A percentile compares a stretch with the other conserved stretches of the same genome.
Evolutionary conservation across 92 coral and sea anemone genomes (phyloP).

Genomic region (Ricordea florida): DNA sequence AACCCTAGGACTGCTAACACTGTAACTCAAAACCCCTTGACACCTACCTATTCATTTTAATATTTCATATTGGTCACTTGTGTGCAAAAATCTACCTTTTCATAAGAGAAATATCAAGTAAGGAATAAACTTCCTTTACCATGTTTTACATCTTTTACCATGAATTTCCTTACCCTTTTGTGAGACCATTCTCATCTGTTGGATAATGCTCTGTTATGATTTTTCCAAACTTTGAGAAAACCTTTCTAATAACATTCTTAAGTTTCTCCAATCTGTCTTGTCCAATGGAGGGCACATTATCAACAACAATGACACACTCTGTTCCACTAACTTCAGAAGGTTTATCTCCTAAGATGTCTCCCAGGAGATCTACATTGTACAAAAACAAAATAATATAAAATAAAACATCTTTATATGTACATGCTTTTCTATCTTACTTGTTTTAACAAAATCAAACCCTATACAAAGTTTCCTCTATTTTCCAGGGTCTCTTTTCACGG

Average conservation of each 20-base stretch:
- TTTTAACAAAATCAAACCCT: too few species aligned
- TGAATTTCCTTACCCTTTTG: constrained; percentile 80
- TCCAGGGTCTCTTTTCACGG: background rate
- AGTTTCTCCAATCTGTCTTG: constrained; percentile 90
- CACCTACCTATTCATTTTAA: too few species aligned
- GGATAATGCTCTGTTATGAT: constrained; percentile 91
- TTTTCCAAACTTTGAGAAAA: constrained; percentile 94
- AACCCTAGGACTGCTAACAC: too few species aligned
- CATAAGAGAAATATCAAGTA: too few species aligned
- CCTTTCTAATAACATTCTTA: constrained; percentile 96
- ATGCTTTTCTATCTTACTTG: too few species aligned
- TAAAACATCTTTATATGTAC: background rate
- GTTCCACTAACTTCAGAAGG: constrained; percentile 73
- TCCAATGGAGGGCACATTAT: constrained; percentile 89
- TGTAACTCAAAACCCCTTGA: too few species aligned
- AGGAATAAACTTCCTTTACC: background rate
- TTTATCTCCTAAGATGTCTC: constrained; percentile 71
- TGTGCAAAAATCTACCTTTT: too few species aligned
- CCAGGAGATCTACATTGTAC: constrained; percentile 83
- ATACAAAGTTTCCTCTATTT: too few species aligned
- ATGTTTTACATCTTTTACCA: background rate
- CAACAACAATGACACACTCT: constrained; percentile 88
- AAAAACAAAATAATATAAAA: background rate
- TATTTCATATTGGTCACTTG: too few species aligned
- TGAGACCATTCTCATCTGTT: constrained; percentile 72